A percentile compares a stretch with the other conserved stretches of the same genome.
These are phyloP conservation scores for Microcebus lehilahytsara DNA, from an alignment of 2,113 vertebrate genomes.

Conservation along the genomic window DNA sequence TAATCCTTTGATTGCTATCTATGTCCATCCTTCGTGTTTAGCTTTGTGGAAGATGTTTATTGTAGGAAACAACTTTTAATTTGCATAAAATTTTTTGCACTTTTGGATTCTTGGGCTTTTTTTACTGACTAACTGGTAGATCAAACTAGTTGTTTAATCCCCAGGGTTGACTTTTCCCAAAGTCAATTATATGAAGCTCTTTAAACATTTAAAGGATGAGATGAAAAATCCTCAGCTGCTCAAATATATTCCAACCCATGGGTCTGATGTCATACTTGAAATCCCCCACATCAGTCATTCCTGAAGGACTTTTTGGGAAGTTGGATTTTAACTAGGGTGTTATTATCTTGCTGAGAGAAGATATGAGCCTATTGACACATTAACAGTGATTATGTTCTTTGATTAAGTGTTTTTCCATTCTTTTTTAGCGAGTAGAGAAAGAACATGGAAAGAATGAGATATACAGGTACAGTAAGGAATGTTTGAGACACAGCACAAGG, in stretches of 20 bases:
- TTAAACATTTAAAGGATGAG: not conserved
- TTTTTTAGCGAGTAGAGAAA: not conserved
- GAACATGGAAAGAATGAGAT: not conserved
- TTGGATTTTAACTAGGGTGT: constrained; percentile 3
- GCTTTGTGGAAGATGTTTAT: not conserved
- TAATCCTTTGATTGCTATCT: not conserved
- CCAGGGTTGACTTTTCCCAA: not conserved
- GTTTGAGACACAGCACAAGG: not conserved
- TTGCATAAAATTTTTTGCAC: not conserved
- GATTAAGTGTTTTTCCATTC: not conserved
- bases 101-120: not conserved
- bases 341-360: constrained; percentile 17
- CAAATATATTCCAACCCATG: not conserved
- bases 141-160: not conserved
- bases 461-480: not conserved
- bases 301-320: constrained; percentile 51
- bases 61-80: not conserved
- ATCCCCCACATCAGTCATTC: constrained; percentile 50
- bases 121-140: not conserved
- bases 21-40: not conserved
- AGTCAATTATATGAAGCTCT: not conserved
- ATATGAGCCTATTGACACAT: not conserved
- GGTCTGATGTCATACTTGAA: not conserved
- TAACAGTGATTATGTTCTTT: not conserved
- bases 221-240: not conserved